These are phyloP conservation scores for Dynastes maya DNA, from an alignment of 2,888 invertebrate species.

Conservation along the genomic window DNA sequence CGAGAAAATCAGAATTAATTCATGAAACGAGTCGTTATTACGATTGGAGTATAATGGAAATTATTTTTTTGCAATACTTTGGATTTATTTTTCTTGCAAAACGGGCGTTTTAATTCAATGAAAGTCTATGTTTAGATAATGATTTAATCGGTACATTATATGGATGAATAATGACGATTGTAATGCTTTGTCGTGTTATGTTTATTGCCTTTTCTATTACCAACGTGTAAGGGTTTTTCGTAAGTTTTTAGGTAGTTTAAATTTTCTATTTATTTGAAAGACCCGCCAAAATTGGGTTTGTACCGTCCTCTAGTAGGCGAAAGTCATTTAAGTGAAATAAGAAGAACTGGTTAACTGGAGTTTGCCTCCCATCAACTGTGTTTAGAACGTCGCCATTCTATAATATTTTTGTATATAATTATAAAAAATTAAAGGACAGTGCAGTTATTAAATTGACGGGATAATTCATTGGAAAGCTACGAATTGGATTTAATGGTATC, in stretches of 20 bases:
- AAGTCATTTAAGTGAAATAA: conserved; percentile 55
- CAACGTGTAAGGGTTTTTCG: not conserved
- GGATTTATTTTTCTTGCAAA: too few species aligned
- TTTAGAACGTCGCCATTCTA: conserved; percentile 71
- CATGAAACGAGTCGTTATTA: too few species aligned
- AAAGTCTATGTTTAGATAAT: too few species aligned
- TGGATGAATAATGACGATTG: too few species aligned
- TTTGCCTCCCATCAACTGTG: conserved; percentile 70
- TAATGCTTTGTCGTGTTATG: too few species aligned
- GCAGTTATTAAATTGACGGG: conserved; percentile 57
- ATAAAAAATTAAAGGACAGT: conserved; percentile 64
- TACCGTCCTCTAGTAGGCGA: conserved; percentile 50
- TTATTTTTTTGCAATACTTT: too few species aligned
- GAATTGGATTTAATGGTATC: conserved; percentile 54
- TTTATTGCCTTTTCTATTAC: too few species aligned
- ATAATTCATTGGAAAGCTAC: conserved; percentile 54
- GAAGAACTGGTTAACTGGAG: conserved; percentile 68
- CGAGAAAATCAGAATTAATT: too few species aligned
- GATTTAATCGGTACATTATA: too few species aligned
- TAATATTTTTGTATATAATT: conserved; percentile 67
- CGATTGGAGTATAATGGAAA: too few species aligned
- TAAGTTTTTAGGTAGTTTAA: not conserved
- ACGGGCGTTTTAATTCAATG: too few species aligned
- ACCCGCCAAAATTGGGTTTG: conserved; percentile 10
- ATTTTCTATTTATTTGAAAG: conserved; percentile 16